These are phyloP conservation scores for Leptarthrus brevirostris DNA, from an alignment of 2,888 invertebrate species.

Conservation along the genomic window DNA sequence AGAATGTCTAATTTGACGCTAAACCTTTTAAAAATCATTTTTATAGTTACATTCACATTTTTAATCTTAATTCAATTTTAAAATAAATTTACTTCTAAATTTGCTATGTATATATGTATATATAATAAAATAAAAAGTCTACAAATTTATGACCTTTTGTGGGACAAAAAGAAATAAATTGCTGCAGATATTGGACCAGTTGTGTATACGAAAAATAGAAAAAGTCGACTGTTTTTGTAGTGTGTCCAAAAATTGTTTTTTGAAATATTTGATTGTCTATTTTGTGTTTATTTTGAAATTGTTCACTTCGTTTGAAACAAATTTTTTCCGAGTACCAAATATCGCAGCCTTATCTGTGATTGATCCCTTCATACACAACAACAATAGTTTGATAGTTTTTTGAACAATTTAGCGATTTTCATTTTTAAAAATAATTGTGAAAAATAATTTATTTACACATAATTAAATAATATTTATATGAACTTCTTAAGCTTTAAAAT, in stretches of 20 bases:
- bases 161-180: slow-evolving; percentile 1
- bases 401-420: not conserved
- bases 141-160: not conserved
- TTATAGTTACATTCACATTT: slow-evolving; percentile 29
- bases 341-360: slow-evolving; percentile 29
- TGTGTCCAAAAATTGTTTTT: too few species aligned
- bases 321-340: not conserved
- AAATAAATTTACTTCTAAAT: not conserved
- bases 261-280: slow-evolving; percentile 31
- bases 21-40: slow-evolving; percentile 23
- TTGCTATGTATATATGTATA: too few species aligned
- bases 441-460: not conserved
- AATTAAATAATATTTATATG: not conserved
- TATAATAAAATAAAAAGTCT: slow-evolving; percentile 6
- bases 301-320: not conserved
- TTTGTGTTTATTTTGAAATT: not conserved
- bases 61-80: not conserved
- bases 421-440: not conserved
- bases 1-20: slow-evolving; percentile 18
- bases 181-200: slow-evolving; percentile 15
- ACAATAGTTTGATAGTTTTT: too few species aligned
- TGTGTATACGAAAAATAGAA: not conserved
- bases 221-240: too few species aligned
- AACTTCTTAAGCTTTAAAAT: too few species aligned
- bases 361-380: not conserved